Percentiles rank a stretch among this genome's conserved stretches.
phyloP scores from a whole-genome alignment of 2,797 vertebrate genomes.

The Mico argentatus region DNA sequence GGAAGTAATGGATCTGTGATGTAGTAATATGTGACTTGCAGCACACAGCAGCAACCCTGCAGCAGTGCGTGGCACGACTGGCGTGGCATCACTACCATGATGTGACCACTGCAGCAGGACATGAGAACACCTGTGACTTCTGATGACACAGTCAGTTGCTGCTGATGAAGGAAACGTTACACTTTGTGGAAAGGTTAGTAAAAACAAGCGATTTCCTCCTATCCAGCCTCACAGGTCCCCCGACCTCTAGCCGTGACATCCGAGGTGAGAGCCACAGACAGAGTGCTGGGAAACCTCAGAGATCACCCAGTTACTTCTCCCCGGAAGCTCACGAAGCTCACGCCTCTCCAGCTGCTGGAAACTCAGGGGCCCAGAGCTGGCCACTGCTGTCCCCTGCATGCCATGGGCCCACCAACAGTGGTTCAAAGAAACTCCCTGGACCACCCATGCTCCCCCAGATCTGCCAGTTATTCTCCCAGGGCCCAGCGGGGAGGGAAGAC shows the following conservation, averaged over 20 bases:
- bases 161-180: background rate
- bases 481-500: background rate
- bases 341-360: background rate
- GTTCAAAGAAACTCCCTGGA: background rate
- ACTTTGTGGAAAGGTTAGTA: background rate
- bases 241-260: background rate
- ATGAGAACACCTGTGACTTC: background rate
- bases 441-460: background rate
- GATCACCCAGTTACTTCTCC: background rate
- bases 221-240: background rate
- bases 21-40: accelerated
- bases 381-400: background rate
- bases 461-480: background rate
- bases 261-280: background rate
- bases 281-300: background rate
- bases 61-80: background rate
- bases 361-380: background rate
- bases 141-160: background rate
- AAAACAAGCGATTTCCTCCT: background rate
- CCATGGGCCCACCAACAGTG: background rate
- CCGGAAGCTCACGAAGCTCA: background rate
- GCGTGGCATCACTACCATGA: background rate
- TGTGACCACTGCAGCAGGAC: background rate
- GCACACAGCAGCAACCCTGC: background rate
- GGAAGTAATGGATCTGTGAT: background rate